Evolutionary conservation across 2,797 vertebrate genomes (phyloP).

Genomic region (Syngnathus rostellatus): DNA sequence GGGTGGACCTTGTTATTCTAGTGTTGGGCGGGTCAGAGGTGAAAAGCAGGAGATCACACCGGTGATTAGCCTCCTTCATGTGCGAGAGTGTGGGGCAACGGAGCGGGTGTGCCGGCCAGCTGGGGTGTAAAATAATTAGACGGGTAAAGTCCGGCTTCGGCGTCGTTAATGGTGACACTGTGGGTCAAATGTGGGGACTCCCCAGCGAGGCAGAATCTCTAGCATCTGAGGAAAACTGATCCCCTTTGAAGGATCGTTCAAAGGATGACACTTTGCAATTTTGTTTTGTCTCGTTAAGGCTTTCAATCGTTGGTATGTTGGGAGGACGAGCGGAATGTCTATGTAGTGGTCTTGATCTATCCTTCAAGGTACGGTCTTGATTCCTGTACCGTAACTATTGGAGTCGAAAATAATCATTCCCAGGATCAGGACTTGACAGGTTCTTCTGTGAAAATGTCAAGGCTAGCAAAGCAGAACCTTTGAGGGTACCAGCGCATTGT

Average conservation of each 20-base stretch:
- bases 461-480: too few relatives aligned
- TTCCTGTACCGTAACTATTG: neutral
- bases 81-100: constrained; percentile 32
- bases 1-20: constrained; percentile 64
- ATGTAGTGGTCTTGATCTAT: neutral
- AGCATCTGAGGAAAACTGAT: constrained; percentile 2
- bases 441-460: neutral
- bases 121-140: constrained; percentile 51
- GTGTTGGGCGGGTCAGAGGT: constrained; percentile 64
- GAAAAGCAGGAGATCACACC: constrained; percentile 59
- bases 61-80: constrained; percentile 63
- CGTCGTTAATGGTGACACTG: neutral
- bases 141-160: constrained; percentile 7
- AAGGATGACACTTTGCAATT: neutral
- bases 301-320: neutral
- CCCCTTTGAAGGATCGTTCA: constrained; percentile 1
- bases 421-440: neutral
- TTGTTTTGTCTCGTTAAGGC: neutral
- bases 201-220: neutral
- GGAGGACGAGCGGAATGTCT: neutral
- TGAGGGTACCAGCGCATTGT: neutral
- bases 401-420: neutral
- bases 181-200: neutral
- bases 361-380: neutral
- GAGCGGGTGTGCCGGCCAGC: constrained; percentile 12